These are phyloP conservation scores for Spodoptera litura DNA, from an alignment of 1,140 invertebrate species.

Conservation along the genomic window DNA sequence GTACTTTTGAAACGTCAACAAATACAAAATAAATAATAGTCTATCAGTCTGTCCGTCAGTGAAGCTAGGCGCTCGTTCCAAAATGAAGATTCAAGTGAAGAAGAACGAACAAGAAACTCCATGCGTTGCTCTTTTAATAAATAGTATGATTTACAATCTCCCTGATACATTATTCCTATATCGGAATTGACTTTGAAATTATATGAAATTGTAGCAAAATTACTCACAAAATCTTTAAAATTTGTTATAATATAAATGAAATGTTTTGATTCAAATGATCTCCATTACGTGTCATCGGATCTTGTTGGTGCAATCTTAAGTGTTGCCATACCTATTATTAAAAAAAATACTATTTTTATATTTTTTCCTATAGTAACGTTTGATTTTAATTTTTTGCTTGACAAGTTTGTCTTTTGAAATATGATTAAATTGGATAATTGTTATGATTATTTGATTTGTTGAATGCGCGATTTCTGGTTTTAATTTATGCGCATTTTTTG, in stretches of 20 bases:
- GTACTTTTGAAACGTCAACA: too few relatives aligned
- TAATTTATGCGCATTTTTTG: too few relatives aligned
- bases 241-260: conserved; percentile 7
- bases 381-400: neutral
- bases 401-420: neutral
- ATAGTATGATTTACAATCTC: too few relatives aligned
- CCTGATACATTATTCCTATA: too few relatives aligned
- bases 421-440: neutral
- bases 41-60: too few relatives aligned
- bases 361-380: conserved; percentile 27
- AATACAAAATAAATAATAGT: too few relatives aligned
- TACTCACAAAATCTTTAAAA: neutral
- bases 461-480: too few relatives aligned
- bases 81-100: too few relatives aligned
- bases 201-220: neutral
- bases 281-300: conserved; percentile 44
- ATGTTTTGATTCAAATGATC: conserved; percentile 44
- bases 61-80: too few relatives aligned
- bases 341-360: conserved; percentile 44
- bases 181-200: neutral
- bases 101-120: too few relatives aligned
- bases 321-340: conserved; percentile 47
- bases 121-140: too few relatives aligned
- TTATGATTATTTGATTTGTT: too few relatives aligned
- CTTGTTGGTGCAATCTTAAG: conserved; percentile 48